Evolutionary conservation across 2,113 vertebrate genomes (phyloP).

Genomic region (Sakesphorus luctuosus): DNA sequence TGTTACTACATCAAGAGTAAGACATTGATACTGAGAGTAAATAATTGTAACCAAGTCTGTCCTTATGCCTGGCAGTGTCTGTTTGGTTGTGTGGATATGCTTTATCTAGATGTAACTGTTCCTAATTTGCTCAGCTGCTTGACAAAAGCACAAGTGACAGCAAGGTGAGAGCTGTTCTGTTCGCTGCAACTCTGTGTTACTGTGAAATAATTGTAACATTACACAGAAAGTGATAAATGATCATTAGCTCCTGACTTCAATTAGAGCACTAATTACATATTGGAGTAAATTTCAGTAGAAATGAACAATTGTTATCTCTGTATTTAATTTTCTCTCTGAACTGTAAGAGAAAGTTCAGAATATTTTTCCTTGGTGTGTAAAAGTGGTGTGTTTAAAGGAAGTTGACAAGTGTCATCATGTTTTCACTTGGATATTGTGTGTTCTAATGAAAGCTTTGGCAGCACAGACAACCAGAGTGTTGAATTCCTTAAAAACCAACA

Average conservation of each 20-base stretch:
- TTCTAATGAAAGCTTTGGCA: not conserved
- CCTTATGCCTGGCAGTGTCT: not conserved
- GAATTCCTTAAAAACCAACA: not conserved
- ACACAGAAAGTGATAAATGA: not conserved
- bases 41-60: not conserved
- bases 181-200: not conserved
- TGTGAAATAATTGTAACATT: not conserved
- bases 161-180: not conserved
- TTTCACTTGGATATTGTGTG: not conserved
- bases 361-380: not conserved
- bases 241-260: not conserved
- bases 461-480: not conserved
- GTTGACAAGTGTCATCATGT: not conserved
- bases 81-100: not conserved
- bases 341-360: not conserved
- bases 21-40: not conserved
- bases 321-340: not conserved
- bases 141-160: not conserved
- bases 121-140: not conserved
- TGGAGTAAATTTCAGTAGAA: not conserved
- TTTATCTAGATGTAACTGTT: not conserved
- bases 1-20: not conserved
- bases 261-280: not conserved
- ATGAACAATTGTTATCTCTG: not conserved
- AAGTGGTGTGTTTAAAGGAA: not conserved